Base-by-base conservation (phyloP, 2,888 invertebrate genomes). In the Lamellibrachia satsuma region DNA sequence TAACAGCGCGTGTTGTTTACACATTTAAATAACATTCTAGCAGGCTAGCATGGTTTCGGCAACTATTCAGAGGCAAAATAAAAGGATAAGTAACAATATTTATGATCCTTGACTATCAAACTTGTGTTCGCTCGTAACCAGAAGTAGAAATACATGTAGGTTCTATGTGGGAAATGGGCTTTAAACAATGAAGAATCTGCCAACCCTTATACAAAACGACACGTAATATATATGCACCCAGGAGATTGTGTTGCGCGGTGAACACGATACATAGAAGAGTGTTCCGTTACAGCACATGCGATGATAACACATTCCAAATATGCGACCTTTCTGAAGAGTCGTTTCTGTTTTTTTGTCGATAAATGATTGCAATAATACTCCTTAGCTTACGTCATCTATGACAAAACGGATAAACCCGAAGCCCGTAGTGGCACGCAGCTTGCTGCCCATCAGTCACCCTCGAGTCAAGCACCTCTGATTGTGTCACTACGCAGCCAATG, bases 381-480 rank as follows among this genome's bases (percentile, higher is more conserved):
- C 2, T 39, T 22, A 11, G 75, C 75, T 75, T 75, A 75, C 75
- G 75, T 75, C 75, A 75, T 75, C 75, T 15, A n/a, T 75, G 75
- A 75, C 75, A 75, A 15, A 75, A 15, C 15, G 75, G 75, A 75
- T 75, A 22, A 22, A 75, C 22, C 22, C n/a, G 75, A 22, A 75
- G 75, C 15, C 3, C 15, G 3, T 75, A 22, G 75, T 75, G 75
- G 75, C n/a, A 75, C 22, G 75, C 75, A 57, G 15, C 75, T 39
- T 39, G 39, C 39, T 39, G 75, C n/a, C 75, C 75, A 75, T 75
- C 75, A 75, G 75, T 75, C 75, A 75, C n/a, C 75, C 4, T 6
- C 75, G 75, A 75, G 75, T 75, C 75, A 75, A 75, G 75, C 75
- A n/a, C 3, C 75, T 75, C n/a, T n/a, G 75, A 75, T 75, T 75